Evolutionary conservation across 2,888 invertebrate genomes (phyloP).

Genomic region (Pterobdella sp.): DNA sequence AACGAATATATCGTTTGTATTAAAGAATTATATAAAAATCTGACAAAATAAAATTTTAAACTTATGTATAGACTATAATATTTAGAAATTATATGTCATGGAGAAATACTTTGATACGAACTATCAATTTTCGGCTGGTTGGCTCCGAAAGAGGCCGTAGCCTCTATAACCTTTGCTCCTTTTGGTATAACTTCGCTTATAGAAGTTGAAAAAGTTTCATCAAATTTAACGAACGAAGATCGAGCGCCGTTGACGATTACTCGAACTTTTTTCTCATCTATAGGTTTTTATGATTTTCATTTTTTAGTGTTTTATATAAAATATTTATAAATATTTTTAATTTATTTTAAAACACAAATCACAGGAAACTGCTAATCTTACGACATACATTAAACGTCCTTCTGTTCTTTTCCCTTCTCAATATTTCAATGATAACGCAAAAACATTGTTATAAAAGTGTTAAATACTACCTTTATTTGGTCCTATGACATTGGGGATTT

Average conservation of each 20-base stretch:
- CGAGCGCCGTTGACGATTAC: constrained; percentile 17
- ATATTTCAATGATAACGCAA: too few species aligned
- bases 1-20: too few species aligned
- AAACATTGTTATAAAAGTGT: too few species aligned
- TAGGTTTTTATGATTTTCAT: not conserved
- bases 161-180: constrained; percentile 1
- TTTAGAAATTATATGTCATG: too few species aligned
- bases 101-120: too few species aligned
- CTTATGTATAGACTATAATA: too few species aligned
- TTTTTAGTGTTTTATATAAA: not conserved
- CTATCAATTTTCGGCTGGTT: too few species aligned
- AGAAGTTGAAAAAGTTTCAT: constrained; percentile 23
- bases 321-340: not conserved
- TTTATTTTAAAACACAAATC: not conserved
- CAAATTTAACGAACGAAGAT: constrained; percentile 12
- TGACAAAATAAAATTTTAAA: too few species aligned
- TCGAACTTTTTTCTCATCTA: constrained; percentile 8
- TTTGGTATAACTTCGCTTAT: constrained; percentile 15
- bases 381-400: too few species aligned
- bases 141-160: not conserved
- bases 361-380: too few species aligned
- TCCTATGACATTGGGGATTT: constrained; percentile 13
- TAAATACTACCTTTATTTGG: constrained; percentile 33
- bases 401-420: too few species aligned
- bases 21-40: too few species aligned